Conservation (phyloP, 2,113 vertebrate genomes). For the Periophthalmodon schlosseri region DNA sequence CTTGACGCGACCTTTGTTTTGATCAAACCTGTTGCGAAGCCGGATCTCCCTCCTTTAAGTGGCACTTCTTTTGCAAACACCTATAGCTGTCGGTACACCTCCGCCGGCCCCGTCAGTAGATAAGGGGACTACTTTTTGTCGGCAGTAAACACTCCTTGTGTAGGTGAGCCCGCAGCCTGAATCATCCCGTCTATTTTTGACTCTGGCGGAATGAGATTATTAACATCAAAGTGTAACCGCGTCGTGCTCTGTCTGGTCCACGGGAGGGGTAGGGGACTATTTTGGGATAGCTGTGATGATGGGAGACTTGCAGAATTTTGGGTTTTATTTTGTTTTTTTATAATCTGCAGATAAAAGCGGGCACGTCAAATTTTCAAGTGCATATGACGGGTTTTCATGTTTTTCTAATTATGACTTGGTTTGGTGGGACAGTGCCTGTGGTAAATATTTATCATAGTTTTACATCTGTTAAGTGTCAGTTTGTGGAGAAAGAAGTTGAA, state of each 20-base stretch:
- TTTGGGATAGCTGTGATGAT: conserved; percentile 48
- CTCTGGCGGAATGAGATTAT: conserved; percentile 64
- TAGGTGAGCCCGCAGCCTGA: conserved; percentile 1
- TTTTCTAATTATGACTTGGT: too few relatives aligned
- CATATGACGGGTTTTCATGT: too few relatives aligned
- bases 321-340: neutral
- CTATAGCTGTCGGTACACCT: neutral
- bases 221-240: conserved; percentile 69
- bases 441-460: too few relatives aligned
- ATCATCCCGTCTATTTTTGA: conserved; percentile 27
- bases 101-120: neutral
- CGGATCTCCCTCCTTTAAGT: neutral
- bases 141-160: neutral
- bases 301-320: conserved; percentile 59
- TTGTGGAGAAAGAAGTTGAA: too few relatives aligned
- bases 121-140: neutral
- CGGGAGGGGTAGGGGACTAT: conserved; percentile 46
- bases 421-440: too few relatives aligned
- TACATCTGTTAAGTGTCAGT: too few relatives aligned
- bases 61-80: neutral
- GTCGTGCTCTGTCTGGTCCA: conserved; percentile 29
- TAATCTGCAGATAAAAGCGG: conserved; percentile 71
- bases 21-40: neutral
- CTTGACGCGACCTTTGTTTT: neutral
- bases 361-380: neutral